Conservation (phyloP, 2,113 vertebrate species). For the Hemibagrus wyckioides region DNA sequence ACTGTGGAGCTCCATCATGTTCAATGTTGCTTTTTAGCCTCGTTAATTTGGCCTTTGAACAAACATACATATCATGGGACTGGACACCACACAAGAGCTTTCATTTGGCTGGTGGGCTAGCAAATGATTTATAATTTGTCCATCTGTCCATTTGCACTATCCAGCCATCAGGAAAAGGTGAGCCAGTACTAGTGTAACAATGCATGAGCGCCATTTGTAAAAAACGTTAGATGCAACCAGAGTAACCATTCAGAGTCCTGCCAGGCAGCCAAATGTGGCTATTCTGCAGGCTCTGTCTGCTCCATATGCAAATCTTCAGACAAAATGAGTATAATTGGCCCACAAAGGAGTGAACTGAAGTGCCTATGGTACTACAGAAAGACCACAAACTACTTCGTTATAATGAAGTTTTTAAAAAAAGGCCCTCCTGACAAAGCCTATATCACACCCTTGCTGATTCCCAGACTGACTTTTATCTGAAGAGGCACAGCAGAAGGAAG, state of each 20-base stretch:
- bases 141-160: background rate
- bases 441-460: slow-evolving; percentile 15
- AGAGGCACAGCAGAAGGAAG: background rate
- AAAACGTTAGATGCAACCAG: background rate
- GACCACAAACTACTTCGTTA: slow-evolving; percentile 19
- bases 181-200: background rate
- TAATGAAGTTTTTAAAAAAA: slow-evolving; percentile 32
- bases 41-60: background rate
- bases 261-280: background rate
- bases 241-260: slow-evolving; percentile 19
- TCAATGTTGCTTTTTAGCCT: background rate
- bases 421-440: slow-evolving; percentile 9
- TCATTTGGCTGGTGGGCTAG: background rate
- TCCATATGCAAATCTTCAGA: slow-evolving; percentile 63
- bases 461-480: slow-evolving; percentile 16
- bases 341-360: slow-evolving; percentile 54
- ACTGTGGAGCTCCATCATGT: background rate
- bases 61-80: background rate
- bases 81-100: background rate
- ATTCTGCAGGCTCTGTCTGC: slow-evolving; percentile 40
- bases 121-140: background rate
- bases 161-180: background rate
- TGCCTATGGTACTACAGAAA: slow-evolving; percentile 12
- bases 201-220: background rate
- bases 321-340: slow-evolving; percentile 56